These are phyloP conservation scores for Pangasius djambal DNA, from an alignment of 2,797 vertebrate species.

Conservation along the genomic window DNA sequence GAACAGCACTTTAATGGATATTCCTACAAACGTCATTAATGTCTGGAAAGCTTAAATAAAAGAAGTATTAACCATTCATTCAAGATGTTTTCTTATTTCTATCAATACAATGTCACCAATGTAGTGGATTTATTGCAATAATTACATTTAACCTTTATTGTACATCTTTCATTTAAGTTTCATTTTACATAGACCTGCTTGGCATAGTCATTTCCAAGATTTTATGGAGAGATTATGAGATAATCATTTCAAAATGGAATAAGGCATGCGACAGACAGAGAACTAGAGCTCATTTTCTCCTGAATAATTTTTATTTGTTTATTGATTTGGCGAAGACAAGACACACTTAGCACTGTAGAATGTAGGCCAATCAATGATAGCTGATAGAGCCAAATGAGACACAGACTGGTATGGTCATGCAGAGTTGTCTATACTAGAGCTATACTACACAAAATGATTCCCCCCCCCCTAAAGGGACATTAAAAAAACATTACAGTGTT, in stretches of 20 bases:
- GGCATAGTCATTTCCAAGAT: not conserved
- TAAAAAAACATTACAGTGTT: not conserved
- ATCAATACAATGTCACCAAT: not conserved
- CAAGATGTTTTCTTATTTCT: not conserved
- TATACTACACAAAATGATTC: not conserved
- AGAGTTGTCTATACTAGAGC: not conserved
- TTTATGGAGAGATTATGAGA: not conserved
- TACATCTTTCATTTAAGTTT: not conserved
- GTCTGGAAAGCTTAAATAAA: not conserved
- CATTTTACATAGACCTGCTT: slow-evolving; percentile 14
- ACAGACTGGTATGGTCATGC: not conserved
- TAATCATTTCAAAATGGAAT: slow-evolving; percentile 30
- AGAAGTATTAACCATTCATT: not conserved
- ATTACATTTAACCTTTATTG: slow-evolving; percentile 12
- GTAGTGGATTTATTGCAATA: not conserved
- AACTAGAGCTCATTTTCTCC: not conserved
- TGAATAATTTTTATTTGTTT: slow-evolving; percentile 32
- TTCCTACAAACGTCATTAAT: not conserved
- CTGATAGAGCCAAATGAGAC: slow-evolving; percentile 4
- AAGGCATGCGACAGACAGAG: not conserved
- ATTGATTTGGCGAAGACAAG: slow-evolving; percentile 39
- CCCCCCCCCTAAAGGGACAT: not conserved
- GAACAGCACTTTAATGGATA: not conserved
- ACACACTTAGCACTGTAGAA: slow-evolving; percentile 28
- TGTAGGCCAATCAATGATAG: slow-evolving; percentile 29